Conservation (phyloP, 2,113 vertebrate genomes). For the Cricetomys ansorgei region DNA sequence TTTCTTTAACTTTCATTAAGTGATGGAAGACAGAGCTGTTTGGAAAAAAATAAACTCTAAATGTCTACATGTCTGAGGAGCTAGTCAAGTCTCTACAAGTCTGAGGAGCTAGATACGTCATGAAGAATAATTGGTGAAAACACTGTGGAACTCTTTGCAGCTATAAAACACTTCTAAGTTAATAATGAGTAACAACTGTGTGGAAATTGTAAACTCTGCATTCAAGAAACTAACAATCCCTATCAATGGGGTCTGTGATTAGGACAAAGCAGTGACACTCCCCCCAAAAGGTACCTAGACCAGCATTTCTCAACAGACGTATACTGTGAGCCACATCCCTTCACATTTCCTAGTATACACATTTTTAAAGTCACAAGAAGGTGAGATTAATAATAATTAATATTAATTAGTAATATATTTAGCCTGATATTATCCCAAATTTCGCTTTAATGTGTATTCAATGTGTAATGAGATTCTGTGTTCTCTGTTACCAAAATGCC, state of each 20-base stretch:
- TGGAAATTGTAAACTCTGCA: neutral
- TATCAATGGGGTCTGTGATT: neutral
- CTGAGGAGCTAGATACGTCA: neutral
- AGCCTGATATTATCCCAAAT: conserved; percentile 1
- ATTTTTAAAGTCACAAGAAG: neutral
- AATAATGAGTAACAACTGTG: neutral
- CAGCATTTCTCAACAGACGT: neutral
- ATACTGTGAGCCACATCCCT: neutral
- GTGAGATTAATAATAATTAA: conserved; percentile 6
- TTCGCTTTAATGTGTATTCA: conserved; percentile 6
- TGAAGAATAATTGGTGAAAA: conserved; percentile 40
- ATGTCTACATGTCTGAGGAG: neutral
- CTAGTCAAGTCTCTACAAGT: conserved; percentile 35
- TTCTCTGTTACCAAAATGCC: neutral
- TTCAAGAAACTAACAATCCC: conserved; percentile 8
- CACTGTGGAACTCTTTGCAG: conserved; percentile 30
- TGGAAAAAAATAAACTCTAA: neutral
- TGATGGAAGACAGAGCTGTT: conserved; percentile 14
- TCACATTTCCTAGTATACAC: neutral
- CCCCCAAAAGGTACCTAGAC: neutral
- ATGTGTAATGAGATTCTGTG: neutral
- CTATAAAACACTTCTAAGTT: conserved; percentile 47
- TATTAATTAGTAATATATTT: conserved; percentile 43
- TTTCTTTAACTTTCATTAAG: conserved; percentile 54
- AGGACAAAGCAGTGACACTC: neutral